Base-by-base conservation (phyloP, 2,113 vertebrate species). In the Bothrops jararaca region DNA sequence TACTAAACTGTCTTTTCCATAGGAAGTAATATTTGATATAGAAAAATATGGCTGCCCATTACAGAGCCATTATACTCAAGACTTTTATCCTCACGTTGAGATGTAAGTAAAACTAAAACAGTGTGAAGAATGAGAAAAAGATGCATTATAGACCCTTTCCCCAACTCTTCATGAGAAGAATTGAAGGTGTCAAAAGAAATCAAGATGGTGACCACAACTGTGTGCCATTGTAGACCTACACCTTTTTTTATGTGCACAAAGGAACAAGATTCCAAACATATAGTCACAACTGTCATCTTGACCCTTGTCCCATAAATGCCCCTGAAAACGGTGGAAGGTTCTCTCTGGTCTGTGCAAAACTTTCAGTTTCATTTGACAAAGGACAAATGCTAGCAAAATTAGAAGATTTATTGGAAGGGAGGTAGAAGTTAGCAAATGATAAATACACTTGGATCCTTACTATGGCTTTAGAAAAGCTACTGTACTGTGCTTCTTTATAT, bases 11-110 rank as follows among this genome's bases (percentile, higher is more conserved):
- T 86, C 90, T 95, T 89, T 92, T 91, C 95, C 94, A 87, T 91
- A 97, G 96, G 88, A 89, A 93, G 39, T 96, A 80, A 58, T 18
- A 2, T 97, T 96, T 88, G 60, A 91, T 12, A 91, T 86, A 95
- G 15, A 57, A 57, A 64, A 87, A 52, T 96, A 95, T 12, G 90
- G 96, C 80, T 97, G 97, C 88, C 95, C 96, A 22, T 2, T 94
- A 60, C 94, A 52, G 93, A 45, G 96, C 50, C 3, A 92, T 74
- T 92, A 94, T 45, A 48, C 18, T 85, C 11, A 85, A 26, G 85
- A 80, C 1, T 97, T 97, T 95, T 92, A 90, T 4, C 96, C 96
- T 92, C 0, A 80, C 4, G 2, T 96, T 94, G 90, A 94, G 45
- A 2, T 96, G 95, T 95, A 94, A 97, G 95, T 97, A 89, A 74